A percentile compares a stretch with the other conserved stretches of the same genome.
phyloP scores from a whole-genome alignment of 35 echinoderm and acorn worm genomes.

The Heliocidaris erythrogramma region DNA sequence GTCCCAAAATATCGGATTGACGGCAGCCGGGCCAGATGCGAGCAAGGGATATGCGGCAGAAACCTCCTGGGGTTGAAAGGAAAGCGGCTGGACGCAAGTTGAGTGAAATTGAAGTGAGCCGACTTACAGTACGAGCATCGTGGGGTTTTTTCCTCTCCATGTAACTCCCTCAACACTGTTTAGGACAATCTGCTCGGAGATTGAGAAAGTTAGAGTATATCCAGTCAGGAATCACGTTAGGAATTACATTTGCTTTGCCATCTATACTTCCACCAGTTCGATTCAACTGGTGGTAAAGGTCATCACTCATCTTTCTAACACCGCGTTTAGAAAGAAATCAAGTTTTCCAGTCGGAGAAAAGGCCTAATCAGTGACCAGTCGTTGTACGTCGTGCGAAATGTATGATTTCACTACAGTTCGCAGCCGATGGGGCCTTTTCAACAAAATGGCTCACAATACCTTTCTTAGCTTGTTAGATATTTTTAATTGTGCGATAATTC shows the following conservation, averaged over 20 bases:
- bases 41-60: neutral
- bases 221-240: neutral
- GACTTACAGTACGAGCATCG: neutral
- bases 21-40: neutral
- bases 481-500: too few relatives aligned
- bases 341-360: too few relatives aligned
- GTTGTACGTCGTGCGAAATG: too few relatives aligned
- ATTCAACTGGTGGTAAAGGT: too few relatives aligned
- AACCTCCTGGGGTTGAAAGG: neutral
- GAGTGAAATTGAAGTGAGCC: neutral
- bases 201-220: neutral
- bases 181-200: neutral
- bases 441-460: too few relatives aligned
- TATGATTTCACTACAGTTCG: too few relatives aligned
- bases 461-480: too few relatives aligned
- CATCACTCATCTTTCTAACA: too few relatives aligned
- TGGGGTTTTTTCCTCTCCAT: neutral
- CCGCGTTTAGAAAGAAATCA: too few relatives aligned
- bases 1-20: neutral
- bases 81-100: neutral
- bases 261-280: too few relatives aligned
- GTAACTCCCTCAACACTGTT: neutral
- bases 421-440: too few relatives aligned
- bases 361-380: too few relatives aligned
- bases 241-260: neutral